These are phyloP conservation scores for Frieseomelitta varia DNA, from an alignment of 1,140 invertebrate species.

Conservation along the genomic window DNA sequence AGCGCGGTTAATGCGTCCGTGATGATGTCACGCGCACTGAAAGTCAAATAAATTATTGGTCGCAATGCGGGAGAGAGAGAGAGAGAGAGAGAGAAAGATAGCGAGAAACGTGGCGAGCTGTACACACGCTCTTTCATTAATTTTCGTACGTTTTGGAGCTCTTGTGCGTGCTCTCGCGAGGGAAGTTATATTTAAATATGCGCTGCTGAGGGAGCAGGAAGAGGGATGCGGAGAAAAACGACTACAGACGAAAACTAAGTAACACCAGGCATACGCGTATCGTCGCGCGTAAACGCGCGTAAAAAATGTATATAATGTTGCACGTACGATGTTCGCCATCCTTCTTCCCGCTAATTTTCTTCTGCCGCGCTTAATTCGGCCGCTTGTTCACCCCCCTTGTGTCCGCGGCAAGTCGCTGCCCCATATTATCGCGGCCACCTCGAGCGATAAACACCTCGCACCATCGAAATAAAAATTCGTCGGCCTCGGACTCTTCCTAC, in stretches of 20 bases:
- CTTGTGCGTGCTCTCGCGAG: slow-evolving; percentile 40
- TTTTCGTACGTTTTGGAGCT: slow-evolving; percentile 42
- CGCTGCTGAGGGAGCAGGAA: slow-evolving; percentile 4
- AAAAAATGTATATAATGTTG: slow-evolving; percentile 21
- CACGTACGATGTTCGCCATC: neutral
- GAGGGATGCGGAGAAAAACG: slow-evolving; percentile 24
- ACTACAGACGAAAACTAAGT: slow-evolving; percentile 31
- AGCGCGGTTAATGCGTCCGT: slow-evolving; percentile 45
- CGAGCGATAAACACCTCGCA: neutral
- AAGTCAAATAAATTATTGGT: slow-evolving; percentile 54
- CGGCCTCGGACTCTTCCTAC: neutral
- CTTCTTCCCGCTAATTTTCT: neutral
- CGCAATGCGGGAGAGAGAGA: neutral
- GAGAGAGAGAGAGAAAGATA: too few species aligned
- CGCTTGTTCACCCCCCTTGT: neutral
- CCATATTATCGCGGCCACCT: neutral
- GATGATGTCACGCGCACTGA: slow-evolving; percentile 52
- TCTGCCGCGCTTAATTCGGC: slow-evolving; percentile 2
- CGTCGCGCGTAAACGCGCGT: slow-evolving; percentile 6
- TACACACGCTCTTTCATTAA: slow-evolving; percentile 41
- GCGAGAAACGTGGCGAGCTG: too few species aligned
- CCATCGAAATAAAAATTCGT: neutral
- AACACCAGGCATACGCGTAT: slow-evolving; percentile 30
- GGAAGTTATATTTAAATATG: slow-evolving; percentile 45
- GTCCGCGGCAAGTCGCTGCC: neutral